These are phyloP conservation scores for Astyanax mexicanus DNA, from an alignment of 2,797 vertebrate species.

Conservation along the genomic window DNA sequence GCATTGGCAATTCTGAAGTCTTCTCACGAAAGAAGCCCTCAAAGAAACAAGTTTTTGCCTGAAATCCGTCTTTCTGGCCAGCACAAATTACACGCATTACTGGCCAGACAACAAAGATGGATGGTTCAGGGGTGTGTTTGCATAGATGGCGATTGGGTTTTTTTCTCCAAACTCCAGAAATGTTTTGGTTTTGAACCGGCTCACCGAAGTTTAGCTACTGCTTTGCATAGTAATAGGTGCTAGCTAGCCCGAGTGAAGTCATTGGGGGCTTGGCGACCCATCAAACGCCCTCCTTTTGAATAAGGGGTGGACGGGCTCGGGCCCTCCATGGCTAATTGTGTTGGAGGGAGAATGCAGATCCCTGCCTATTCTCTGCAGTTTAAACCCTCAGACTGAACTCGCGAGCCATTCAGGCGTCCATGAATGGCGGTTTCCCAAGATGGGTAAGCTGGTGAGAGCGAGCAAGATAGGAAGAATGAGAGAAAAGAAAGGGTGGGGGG, in stretches of 20 bases:
- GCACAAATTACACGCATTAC: constrained; percentile 76
- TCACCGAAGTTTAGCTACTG: constrained; percentile 63
- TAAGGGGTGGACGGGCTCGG: constrained; percentile 65
- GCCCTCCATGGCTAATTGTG: constrained; percentile 79
- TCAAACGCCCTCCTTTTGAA: constrained; percentile 68
- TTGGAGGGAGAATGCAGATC: constrained; percentile 73
- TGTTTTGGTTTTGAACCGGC: constrained; percentile 29
- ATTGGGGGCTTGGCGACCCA: constrained; percentile 65
- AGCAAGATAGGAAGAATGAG: constrained; percentile 53
- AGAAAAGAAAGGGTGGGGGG: constrained; percentile 67
- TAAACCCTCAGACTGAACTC: constrained; percentile 65
- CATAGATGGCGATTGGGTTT: constrained; percentile 2
- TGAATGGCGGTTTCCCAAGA: constrained; percentile 78
- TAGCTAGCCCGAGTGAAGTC: constrained; percentile 69
- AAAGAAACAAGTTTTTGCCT: constrained; percentile 70
- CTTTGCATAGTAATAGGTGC: constrained; percentile 82
- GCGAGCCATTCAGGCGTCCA: constrained; percentile 71
- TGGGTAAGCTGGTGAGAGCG: constrained; percentile 16
- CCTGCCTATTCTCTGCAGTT: constrained; percentile 75
- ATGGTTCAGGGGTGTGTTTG: constrained; percentile 57
- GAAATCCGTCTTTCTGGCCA: constrained; percentile 61
- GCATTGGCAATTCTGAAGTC: constrained; percentile 63
- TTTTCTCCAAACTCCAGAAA: neutral
- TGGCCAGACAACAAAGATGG: constrained; percentile 72
- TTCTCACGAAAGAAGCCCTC: constrained; percentile 59